A percentile compares a stretch with the other conserved stretches of the same genome.
phyloP scores from a whole-genome alignment of 2,888 invertebrate species.

The Caenorhabditis angaria region DNA sequence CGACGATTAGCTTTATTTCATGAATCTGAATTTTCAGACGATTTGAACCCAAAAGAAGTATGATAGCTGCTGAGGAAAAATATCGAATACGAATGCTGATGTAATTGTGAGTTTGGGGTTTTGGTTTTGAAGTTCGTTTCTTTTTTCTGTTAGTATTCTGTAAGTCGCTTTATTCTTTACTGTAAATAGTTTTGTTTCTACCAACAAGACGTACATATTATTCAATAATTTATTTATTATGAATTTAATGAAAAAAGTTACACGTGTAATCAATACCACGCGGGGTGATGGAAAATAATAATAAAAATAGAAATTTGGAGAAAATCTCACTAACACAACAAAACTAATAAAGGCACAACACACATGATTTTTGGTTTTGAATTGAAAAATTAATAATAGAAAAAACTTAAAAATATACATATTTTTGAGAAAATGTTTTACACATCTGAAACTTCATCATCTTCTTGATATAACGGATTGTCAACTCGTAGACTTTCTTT shows the following conservation, averaged over 20 bases:
- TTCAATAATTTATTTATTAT: constrained; percentile 7
- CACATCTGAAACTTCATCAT: constrained; percentile 47
- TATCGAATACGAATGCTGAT: too few species aligned
- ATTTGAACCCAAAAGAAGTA: too few species aligned
- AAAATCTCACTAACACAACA: constrained; percentile 15
- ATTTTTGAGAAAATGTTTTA: constrained; percentile 11
- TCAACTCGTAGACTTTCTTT: constrained; percentile 43
- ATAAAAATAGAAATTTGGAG: constrained; percentile 20
- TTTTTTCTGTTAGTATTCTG: neutral
- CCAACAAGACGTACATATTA: too few species aligned
- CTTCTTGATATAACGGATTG: constrained; percentile 46
- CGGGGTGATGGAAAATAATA: constrained; percentile 21
- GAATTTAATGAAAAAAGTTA: constrained; percentile 11
- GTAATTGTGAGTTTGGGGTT: neutral
- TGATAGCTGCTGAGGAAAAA: too few species aligned
- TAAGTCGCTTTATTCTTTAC: too few species aligned
- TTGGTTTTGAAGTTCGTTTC: neutral
- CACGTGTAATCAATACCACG: constrained; percentile 48
- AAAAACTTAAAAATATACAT: neutral
- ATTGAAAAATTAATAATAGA: constrained; percentile 2
- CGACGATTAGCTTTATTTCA: too few species aligned
- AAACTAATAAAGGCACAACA: constrained; percentile 6
- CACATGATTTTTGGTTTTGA: neutral
- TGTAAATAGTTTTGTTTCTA: too few species aligned
- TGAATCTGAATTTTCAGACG: too few species aligned